Conservation (phyloP, 2,888 invertebrate genomes). For the Theretra japonica region DNA sequence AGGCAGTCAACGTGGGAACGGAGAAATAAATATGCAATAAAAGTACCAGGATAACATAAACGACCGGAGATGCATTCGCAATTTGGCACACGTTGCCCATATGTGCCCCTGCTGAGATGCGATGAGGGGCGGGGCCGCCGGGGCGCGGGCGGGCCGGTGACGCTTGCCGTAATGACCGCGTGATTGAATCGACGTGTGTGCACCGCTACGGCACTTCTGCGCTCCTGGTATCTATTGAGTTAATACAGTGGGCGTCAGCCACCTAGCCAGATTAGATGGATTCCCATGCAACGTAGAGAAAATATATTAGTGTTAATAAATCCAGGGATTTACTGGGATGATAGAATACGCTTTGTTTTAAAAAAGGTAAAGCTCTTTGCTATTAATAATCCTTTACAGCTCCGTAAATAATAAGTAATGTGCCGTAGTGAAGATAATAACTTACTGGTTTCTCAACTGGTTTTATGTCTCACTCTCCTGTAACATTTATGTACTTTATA, state of each 20-base stretch:
- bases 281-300: background rate
- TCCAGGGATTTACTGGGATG: no score
- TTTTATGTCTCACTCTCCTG: no score
- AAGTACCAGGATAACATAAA: constrained; percentile 35
- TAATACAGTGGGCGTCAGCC: constrained; percentile 58
- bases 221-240: constrained; percentile 69
- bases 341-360: no score
- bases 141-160: constrained; percentile 33
- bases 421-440: no score
- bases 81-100: constrained; percentile 57
- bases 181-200: constrained; percentile 76
- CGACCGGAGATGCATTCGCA: constrained; percentile 57
- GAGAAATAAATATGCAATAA: constrained; percentile 38
- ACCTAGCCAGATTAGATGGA: background rate
- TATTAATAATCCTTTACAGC: no score
- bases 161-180: constrained; percentile 67
- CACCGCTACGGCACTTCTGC: constrained; percentile 62
- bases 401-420: no score
- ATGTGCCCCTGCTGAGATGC: constrained; percentile 42
- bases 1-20: constrained; percentile 20
- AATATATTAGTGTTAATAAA: background rate
- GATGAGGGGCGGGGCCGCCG: constrained; percentile 32
- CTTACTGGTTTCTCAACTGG: no score
- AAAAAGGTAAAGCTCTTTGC: no score
- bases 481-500: no score